Percentiles rank a stretch among this genome's conserved stretches.
phyloP scores from a whole-genome alignment of 2,888 invertebrate genomes.

The Xanthorhoe spadicearia region DNA sequence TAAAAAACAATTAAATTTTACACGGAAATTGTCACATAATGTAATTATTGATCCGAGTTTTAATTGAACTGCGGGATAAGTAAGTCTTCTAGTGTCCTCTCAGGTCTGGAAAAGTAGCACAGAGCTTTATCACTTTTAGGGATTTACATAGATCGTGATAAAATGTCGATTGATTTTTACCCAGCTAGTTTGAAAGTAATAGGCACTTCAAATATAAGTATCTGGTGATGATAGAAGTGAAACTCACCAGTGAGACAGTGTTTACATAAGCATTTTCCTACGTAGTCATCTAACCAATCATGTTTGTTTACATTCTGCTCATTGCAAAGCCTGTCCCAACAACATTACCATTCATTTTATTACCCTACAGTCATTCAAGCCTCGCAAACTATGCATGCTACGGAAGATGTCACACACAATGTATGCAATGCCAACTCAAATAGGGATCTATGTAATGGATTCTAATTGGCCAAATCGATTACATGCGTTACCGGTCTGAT shows the following conservation, averaged over 20 bases:
- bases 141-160: background rate
- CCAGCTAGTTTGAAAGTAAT: too few species aligned
- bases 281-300: conserved; percentile 7
- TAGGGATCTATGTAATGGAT: conserved; percentile 61
- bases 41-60: too few species aligned
- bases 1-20: too few species aligned
- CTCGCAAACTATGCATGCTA: conserved; percentile 8
- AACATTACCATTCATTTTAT: conserved; percentile 24
- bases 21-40: too few species aligned
- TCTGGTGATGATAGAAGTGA: background rate
- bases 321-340: conserved; percentile 9
- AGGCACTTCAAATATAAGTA: too few species aligned
- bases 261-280: conserved; percentile 6
- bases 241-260: background rate
- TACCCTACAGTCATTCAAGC: conserved; percentile 14
- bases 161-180: too few species aligned
- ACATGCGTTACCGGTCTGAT: conserved; percentile 62
- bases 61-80: too few species aligned
- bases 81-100: too few species aligned
- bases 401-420: conserved; percentile 21
- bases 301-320: conserved; percentile 17
- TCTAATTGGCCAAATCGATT: conserved; percentile 75
- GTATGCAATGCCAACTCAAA: conserved; percentile 50
- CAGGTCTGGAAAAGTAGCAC: too few species aligned
- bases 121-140: background rate